Base-by-base conservation (phyloP, 2,113 vertebrate genomes). In the Gambusia holbrooki region DNA sequence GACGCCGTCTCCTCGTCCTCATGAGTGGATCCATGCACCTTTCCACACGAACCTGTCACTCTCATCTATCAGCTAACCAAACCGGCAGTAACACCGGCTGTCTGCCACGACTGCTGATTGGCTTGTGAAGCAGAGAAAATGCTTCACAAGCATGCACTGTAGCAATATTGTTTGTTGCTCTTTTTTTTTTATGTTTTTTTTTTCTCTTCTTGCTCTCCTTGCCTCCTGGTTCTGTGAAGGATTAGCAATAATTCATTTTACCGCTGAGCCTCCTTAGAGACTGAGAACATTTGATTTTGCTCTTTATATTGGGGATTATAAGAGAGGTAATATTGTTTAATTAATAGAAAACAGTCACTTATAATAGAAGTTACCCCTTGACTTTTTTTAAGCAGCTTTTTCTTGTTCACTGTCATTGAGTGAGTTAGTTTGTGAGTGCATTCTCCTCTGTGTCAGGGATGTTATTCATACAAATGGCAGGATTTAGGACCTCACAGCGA, bases 61-160 rank as follows among this genome's bases (percentile, higher is more conserved):
- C 7, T 63, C 25, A 30, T 72, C 30, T 40, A 17, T 69, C 48
- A 58, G 29, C 65, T 28, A 5, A 48, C 35, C 58, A 29, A 45
- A 27, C 61, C 28, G 27, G 68, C 60, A 3, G 13, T 22, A 54
- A 32, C 69, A 3, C 40, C 70, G n/a, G 33, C 9, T 12, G 32
- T 48, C 48, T 62, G 10, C 3, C 37, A 32, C 63, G 51, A 63
- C 54, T 61, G 70, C 29, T 66, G 19, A 19, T 67, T 28, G 3
- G 30, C 62, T 35, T 75, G 74, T 69, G 32, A 65, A 71, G 66
- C 63, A 72, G n/a, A 74, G 45, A 58, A 60, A 45, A 37, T 67
- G 62, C 62, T 42, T 71, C 32, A 61, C 27, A 27, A 27, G 3
- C 8, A 27, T 0, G 1, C 32, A 19, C 30, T 73, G 72, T 60